Evolutionary conservation across 2,888 invertebrate species (phyloP), one percentile per base, ranked within the genome.

Genomic region (Caenorhabditis sp.): DNA sequence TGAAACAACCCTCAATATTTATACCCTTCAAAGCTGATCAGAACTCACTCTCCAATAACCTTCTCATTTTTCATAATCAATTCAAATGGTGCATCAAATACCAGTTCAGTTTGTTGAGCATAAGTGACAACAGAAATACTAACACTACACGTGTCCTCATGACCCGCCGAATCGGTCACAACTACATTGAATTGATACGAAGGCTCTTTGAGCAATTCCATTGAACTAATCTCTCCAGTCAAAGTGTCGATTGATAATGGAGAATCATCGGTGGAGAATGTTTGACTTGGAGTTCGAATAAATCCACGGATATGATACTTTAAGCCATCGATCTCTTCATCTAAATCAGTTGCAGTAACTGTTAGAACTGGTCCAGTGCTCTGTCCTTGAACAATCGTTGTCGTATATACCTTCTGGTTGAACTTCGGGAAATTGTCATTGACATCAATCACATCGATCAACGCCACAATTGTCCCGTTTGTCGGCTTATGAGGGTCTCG

Each of bases 401-500:
- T 65, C 0, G 61, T 57, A 61, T 73, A 80, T 21, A 63, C 60
- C 59, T 71, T 77, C 52, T 82, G 69, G 0, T 68, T 31, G 58
- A 84, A 84, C 38, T 65, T 59, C 1, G 84, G 84, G 49, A 77
- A 76, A 58, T 84, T 84, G 65, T 84, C 84, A 56, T 84, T 84
- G 12, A 80, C 77, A 63, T 83, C 83, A 23, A 70, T 53, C 0
- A 80, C 70, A 25, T 75, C 73, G 2, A 80, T 68, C 21, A 78
- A 25, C 0, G 70, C 79, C 0, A 67, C 71, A 14, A 80, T 70
- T 8, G 78, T 75, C 1, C 73, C 69, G 50, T 80, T 80, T 21
- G 63, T 67, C 10, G 78, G 75, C 31, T 76, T 73, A 53, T 75
- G 72, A 1, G 80, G 78, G 59, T 80, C 78, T 26, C 75, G 71